Base-by-base conservation (phyloP, 2,113 vertebrate genomes). In the Notothenia coriiceps region DNA sequence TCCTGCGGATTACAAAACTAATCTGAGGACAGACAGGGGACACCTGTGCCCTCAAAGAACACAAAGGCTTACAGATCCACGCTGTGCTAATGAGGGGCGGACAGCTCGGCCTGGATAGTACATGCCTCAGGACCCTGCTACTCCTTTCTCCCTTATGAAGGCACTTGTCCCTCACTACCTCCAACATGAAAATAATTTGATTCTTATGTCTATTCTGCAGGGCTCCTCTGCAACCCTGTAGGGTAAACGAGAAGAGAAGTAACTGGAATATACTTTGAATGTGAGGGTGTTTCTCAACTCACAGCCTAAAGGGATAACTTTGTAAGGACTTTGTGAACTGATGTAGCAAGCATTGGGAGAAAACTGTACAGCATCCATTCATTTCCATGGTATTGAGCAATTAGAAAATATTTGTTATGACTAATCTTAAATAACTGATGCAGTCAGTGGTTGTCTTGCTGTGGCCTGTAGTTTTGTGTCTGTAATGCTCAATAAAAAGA, bases 1-100 rank as follows among this genome's bases (percentile, higher is more conserved):
- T 80, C 81, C 65, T 20, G 74, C 54, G 91, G 93, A 95, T 95
- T 95, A 95, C 84, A 87, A 68, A 84, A 29, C 44, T 96, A 95
- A 96, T 95, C 94, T 93, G 79, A 71, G 89, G 87, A 87, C 93
- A 94, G 92, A 94, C 92, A 44, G 87, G 79, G 91, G 94, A 93
- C 94, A 96, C 93, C 94, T 95, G 94, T 88, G 89, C 89, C 87
- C 89, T 91, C 84, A 72, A 86, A 85, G 83, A 89, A 88, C 63
- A 82, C 77, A 55, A 22, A 62, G 91, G 94, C 95, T 95, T 95
- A 95, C 15, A 11, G 72, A 85, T 57, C 89, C 90, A 88, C 49
- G 62, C 88, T 85, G 88, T 12, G 84, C 82, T 92, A 94, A 94
- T 95, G 88, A 94, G 86, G 51, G 75, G 82, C 82, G 73, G 83